Base-by-base conservation (phyloP, 2,888 invertebrate genomes). In the Ctena decussata region DNA sequence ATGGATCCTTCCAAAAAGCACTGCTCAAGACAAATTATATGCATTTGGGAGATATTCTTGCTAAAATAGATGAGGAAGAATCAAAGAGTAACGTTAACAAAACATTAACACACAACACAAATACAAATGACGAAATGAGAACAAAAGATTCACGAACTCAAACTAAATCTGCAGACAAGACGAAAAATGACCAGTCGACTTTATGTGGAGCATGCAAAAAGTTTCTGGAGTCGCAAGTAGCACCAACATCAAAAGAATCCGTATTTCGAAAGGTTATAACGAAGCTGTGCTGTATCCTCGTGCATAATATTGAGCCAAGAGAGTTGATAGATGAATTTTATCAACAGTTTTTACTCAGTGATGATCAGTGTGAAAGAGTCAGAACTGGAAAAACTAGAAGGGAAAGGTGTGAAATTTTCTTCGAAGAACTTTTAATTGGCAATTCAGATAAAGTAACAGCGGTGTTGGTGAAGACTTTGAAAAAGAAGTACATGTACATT, bases 241-340 rank as follows among this genome's bases (percentile, higher is more conserved):
- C 0, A 5, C 32, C 65, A 35, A 21, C 12, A 24, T 35, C 35
- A 27, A 46, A 30, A 76, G 72, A 81, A 46, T 69, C 72, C 1
- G 18, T 3, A 5, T 41, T 79, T 21, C 79, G 70, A 5, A 30
- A 44, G 0, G 3, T 87, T 27, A n/a, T 88, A 0, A 44, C 32
- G 27, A 39, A n/a, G 27, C 77, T 84, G 15, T 80, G 85, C 37
- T 91, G 87, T 80, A 53, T 85, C 0, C 35, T 91, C 0, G 27
- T 89, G 12, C 79, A 89, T 32, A 89, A 89, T 73, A 72, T 91
- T 57, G 91, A 91, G 70, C 90, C 91, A 21, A 70, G 35, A 12
- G 90, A 91, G 57, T 15, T 91, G 2, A 74, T 87, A 12, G 89
- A 89, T 57, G 80, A 82, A 24, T 82, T 85, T 44, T 87, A 76